Evolutionary conservation across 2,797 vertebrate species (phyloP).

Genomic region (Threskiornis aethiopicus): DNA sequence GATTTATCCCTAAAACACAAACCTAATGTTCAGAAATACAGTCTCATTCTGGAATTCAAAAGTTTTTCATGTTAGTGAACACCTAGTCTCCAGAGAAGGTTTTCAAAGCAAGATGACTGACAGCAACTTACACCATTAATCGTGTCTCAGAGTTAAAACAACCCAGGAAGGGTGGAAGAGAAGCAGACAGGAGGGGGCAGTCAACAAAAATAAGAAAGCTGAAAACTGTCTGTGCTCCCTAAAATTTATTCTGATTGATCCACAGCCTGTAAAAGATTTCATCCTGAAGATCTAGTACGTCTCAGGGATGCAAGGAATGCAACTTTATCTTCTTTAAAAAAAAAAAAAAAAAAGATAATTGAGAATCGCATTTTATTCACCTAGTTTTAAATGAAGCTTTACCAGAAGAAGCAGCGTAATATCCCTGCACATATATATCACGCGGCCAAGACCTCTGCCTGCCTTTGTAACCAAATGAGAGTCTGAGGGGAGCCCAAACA

Average conservation of each 20-base stretch:
- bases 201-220: neutral
- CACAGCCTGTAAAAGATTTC: neutral
- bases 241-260: neutral
- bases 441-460: neutral
- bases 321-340: neutral
- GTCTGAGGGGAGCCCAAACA: neutral
- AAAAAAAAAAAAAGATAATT: neutral
- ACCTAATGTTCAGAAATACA: neutral
- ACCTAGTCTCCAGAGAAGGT: neutral
- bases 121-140: neutral
- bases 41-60: neutral
- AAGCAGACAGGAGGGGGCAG: conserved; percentile 7
- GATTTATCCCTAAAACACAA: neutral
- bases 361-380: neutral
- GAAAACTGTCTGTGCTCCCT: neutral
- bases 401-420: neutral
- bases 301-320: neutral
- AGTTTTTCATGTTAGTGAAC: neutral
- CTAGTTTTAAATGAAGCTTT: neutral
- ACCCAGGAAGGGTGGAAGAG: neutral
- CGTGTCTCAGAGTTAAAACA: neutral
- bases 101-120: neutral
- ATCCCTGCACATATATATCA: neutral
- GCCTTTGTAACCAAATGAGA: neutral
- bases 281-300: neutral